Evolutionary conservation across 1,140 invertebrate species (phyloP), one percentile per base, ranked within the genome.

Genomic region (Leptopilina clavipes): DNA sequence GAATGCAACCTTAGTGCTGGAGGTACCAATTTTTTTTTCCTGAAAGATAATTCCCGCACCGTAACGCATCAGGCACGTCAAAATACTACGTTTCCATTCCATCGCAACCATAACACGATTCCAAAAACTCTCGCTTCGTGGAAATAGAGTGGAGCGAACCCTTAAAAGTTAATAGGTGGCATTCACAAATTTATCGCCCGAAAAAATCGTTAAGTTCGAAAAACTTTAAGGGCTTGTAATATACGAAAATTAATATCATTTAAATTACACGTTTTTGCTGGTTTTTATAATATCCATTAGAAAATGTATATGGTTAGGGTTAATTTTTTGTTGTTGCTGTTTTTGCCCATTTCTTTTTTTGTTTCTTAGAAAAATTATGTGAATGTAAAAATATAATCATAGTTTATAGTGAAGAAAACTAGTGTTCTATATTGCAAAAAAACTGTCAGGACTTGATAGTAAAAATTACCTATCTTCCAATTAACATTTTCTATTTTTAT

Each of bases 21-120:
- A 82, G 81, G 81, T 83, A 84, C 78, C 75, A 82, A 84, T 84
- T 82, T 86, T 77, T 84, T 78, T 74, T 40, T 9, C 25, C 72
- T 71, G 44, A 77, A 81, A 82, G 80, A 85, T 84, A 81, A 85
- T 83, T 83, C 82, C 82, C 78, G 79, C 81, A 87, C 78, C 71
- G 81, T 77, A 79, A 77, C 72, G 74, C 76, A 79, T 79, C 78
- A 73, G 65, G 65, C 79, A 81, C 82, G 77, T 75, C 79, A 85
- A 86, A 85, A 77, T 73, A 75, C 74, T 77, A 70, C 76, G 72
- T 75, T 76, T 31, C 59, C 59, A 14, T 37, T n/a, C 76, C 77
- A 70, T 70, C 75, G 59, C 43, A 70, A 52, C 31, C 45, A 70
- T 52, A 54, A 25, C 73, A 9, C 25, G 40, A 54, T 12, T 80